phyloP scores from a whole-genome alignment of 2,797 vertebrate genomes.

The Sebastes umbrosus region DNA sequence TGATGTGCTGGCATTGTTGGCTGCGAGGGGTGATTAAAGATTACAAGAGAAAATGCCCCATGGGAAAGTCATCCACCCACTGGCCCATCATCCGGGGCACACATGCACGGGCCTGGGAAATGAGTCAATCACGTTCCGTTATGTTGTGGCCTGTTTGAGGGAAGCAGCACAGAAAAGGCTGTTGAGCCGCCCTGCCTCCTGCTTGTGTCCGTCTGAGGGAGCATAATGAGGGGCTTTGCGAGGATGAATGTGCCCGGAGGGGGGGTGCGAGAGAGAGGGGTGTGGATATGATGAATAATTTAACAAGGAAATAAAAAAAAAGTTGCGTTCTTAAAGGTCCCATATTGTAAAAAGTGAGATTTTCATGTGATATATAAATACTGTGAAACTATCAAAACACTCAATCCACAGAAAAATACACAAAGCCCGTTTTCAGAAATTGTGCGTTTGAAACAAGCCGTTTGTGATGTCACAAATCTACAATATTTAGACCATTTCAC shows the following conservation, averaged over 20 bases:
- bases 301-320: constrained; percentile 58
- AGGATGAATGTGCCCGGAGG: constrained; percentile 50
- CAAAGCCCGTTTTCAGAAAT: too few species aligned
- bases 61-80: constrained; percentile 77
- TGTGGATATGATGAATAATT: constrained; percentile 77
- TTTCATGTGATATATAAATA: too few species aligned
- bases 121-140: constrained; percentile 59
- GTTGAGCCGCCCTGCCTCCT: constrained; percentile 49
- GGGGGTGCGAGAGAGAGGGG: background rate
- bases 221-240: constrained; percentile 68
- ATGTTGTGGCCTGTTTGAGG: constrained; percentile 29
- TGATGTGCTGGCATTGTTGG: constrained; percentile 75
- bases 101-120: constrained; percentile 65
- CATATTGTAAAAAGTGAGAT: too few species aligned
- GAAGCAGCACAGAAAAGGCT: constrained; percentile 31
- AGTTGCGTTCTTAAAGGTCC: constrained; percentile 43
- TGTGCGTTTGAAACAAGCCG: too few species aligned
- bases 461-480: too few species aligned
- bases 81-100: constrained; percentile 61
- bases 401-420: too few species aligned
- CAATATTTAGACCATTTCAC: too few species aligned
- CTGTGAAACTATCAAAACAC: too few species aligned
- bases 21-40: constrained; percentile 69
- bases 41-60: constrained; percentile 68
- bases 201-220: constrained; percentile 51